Evolutionary conservation across 2,113 vertebrate genomes (phyloP), one percentile per base, ranked within the genome.

Genomic region (Pogonocichla stellata): DNA sequence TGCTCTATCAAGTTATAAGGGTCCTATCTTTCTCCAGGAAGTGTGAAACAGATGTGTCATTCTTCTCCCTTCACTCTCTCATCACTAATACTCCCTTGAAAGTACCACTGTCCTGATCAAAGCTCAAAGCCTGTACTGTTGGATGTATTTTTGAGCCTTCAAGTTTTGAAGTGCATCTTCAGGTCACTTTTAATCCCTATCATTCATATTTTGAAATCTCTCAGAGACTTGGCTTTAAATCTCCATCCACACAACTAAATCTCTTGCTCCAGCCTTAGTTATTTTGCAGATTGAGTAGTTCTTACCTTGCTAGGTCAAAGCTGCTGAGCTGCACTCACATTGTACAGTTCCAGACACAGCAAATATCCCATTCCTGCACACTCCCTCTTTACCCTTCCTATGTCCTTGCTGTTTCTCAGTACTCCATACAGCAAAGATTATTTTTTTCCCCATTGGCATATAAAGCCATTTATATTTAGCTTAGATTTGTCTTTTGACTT

Each of bases 321-420:
- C 75, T 73, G 33, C 22, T 31, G 26, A 64, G 16, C 40, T 64
- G 60, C 0, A 0, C 43, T 56, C 5, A 10, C 0, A 0, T 18
- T 67, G 43, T 47, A 11, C 4, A 11, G 48, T 82, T 82, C 50
- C 29, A 79, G 31, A 72, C 38, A 34, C 23, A 73, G 64, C 0
- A 4, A 23, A 42, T 74, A 8, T 58, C 25, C 33, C 5, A 12
- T 8, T 79, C 45, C 66, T 48, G 12, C 25, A 5, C 50, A 33
- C 14, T 53, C 9, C 13, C 33, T 81, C 38, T 47, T 53, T 70
- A 18, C 16, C 36, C 31, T 91, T 89, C 43, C 60, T 15, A 22
- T 0, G 0, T 43, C 80, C 69, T 71, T 93, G 25, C 57, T 75
- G 7, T 51, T 92, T 71, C 73, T 87, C 61, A 24, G 19, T 72